Evolutionary conservation across 1,140 invertebrate genomes (phyloP).

Genomic region (Philopotamus ludificatus): DNA sequence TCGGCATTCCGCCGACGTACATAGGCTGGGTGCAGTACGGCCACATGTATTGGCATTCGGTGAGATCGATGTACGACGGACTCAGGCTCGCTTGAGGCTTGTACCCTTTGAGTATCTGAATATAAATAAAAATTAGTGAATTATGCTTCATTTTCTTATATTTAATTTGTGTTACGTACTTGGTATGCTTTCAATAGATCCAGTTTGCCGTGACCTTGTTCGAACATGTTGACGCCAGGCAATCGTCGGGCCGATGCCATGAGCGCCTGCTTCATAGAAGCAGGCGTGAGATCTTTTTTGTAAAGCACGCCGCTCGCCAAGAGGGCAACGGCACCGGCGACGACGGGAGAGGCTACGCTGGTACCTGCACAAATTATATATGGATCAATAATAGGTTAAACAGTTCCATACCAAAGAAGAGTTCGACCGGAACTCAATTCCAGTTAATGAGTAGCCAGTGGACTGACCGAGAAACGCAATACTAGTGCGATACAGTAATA

Average conservation of each 20-base stretch:
- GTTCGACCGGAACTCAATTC: too few relatives aligned
- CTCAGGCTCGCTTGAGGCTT: slow-evolving; percentile 75
- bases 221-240: slow-evolving; percentile 90
- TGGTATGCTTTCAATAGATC: slow-evolving; percentile 83
- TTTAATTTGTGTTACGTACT: slow-evolving; percentile 41
- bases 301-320: slow-evolving; percentile 71
- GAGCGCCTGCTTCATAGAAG: slow-evolving; percentile 92
- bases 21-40: slow-evolving; percentile 95
- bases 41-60: slow-evolving; percentile 97
- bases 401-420: too few relatives aligned
- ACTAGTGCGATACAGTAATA: too few relatives aligned
- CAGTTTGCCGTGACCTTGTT: slow-evolving; percentile 93
- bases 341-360: slow-evolving; percentile 93
- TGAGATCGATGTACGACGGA: slow-evolving; percentile 85
- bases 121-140: slow-evolving; percentile 30
- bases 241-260: slow-evolving; percentile 83
- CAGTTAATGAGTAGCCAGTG: too few relatives aligned
- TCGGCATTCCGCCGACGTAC: slow-evolving; percentile 83
- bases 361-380: too few relatives aligned
- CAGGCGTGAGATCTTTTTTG: slow-evolving; percentile 69
- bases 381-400: too few relatives aligned
- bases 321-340: slow-evolving; percentile 88
- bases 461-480: too few relatives aligned
- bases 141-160: slow-evolving; percentile 1
- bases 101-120: slow-evolving; percentile 73